Evolutionary conservation across 2,113 vertebrate species (phyloP).

Genomic region (Willisornis vidua): DNA sequence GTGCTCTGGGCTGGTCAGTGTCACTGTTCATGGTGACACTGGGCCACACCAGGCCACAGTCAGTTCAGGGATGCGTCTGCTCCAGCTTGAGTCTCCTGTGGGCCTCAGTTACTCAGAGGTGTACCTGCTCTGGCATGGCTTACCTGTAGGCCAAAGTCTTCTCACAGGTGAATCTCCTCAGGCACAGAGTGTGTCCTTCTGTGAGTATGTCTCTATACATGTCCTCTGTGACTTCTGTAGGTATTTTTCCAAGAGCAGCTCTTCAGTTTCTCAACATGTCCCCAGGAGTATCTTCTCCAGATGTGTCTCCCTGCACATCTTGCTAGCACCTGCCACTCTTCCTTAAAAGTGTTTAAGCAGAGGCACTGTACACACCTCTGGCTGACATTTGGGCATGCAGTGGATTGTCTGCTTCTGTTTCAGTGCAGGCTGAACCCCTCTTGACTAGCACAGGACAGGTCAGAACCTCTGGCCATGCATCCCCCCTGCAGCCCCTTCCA

Average conservation of each 20-base stretch:
- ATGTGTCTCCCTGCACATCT: not conserved
- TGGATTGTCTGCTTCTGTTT: not conserved
- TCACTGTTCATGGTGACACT: not conserved
- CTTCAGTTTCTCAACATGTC: not conserved
- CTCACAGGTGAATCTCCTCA: not conserved
- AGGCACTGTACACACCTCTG: not conserved
- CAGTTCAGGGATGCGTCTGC: not conserved
- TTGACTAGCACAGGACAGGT: not conserved
- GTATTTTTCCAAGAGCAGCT: not conserved
- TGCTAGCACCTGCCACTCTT: not conserved
- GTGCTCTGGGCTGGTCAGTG: not conserved
- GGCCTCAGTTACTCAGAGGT: not conserved
- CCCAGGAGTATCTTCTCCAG: not conserved
- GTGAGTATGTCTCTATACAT: fast-evolving
- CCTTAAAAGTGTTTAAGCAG: not conserved
- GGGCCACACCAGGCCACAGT: not conserved
- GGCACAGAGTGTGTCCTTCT: not conserved
- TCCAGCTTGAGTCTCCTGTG: not conserved
- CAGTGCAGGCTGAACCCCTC: not conserved
- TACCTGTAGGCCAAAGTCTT: not conserved
- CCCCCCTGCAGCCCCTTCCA: not conserved
- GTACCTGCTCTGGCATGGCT: not conserved
- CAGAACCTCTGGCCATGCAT: fast-evolving
- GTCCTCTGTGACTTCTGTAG: not conserved
- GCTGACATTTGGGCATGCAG: not conserved